Conservation (phyloP, 2,797 vertebrate genomes). For the Dallia pectoralis region DNA sequence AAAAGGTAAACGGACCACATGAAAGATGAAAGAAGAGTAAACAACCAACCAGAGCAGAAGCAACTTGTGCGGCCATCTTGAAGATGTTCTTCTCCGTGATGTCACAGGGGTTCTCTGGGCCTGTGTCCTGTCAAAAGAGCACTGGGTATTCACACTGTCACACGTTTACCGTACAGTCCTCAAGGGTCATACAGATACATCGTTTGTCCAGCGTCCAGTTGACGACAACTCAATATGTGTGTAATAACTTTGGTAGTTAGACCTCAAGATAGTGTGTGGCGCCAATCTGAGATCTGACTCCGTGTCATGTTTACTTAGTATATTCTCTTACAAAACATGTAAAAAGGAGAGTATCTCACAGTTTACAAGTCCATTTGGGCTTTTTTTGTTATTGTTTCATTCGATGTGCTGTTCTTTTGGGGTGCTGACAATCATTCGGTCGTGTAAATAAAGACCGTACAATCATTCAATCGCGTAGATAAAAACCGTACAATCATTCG, state of each 20-base stretch:
- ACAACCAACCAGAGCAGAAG: constrained; percentile 84
- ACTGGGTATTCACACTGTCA: background rate
- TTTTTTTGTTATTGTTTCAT: background rate
- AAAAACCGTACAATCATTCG: background rate
- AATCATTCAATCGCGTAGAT: background rate
- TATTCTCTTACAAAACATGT: background rate
- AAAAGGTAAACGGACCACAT: background rate
- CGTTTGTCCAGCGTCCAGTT: background rate
- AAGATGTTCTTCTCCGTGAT: constrained; percentile 89
- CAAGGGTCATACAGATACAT: background rate
- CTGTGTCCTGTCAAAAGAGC: constrained; percentile 66
- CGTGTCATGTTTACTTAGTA: background rate
- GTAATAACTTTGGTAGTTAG: background rate
- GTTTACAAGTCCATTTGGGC: background rate
- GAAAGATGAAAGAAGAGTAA: background rate
- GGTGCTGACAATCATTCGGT: background rate
- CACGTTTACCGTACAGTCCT: no score
- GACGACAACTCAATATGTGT: background rate
- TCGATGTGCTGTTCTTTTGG: no score
- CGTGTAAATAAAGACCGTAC: constrained; percentile 37
- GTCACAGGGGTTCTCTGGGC: constrained; percentile 65
- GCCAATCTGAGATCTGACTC: background rate
- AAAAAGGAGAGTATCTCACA: background rate
- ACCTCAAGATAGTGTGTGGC: background rate
- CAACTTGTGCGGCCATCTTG: constrained; percentile 82